Base-by-base conservation (phyloP, 2,888 invertebrate genomes). In the Neria commutata region DNA sequence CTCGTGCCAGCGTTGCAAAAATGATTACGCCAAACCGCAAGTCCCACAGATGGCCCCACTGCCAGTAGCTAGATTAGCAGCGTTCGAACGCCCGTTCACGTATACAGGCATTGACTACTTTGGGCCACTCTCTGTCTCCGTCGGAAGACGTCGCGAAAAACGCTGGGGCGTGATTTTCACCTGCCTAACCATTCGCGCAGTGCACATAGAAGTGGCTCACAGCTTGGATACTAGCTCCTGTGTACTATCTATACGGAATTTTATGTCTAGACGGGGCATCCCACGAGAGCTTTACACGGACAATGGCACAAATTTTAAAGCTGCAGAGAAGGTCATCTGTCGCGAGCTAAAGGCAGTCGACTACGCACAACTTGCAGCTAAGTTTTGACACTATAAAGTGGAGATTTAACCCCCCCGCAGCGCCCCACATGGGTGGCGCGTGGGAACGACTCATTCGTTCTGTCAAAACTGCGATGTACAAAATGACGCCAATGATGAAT, bases 101-200 rank as follows among this genome's bases (percentile, higher is more conserved):
- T 65, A 54, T 17, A 61, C 59, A 1, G 65, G 61, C 14, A 37
- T 69, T 16, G 66, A 69, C 17, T 67, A 61, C 34, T 70, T 68
- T 46, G 65, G 63, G 1, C 65, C 66, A 17, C 25, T 68, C 3
- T 16, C 46, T 10, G 60, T 61, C 3, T 59, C 53, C 11, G 48
- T 65, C 23, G 61, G 65, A 14, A 50, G 60, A 42, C 56, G 56
- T 3, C 47, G 51, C 5, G 63, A 66, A 29, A 69, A 69, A 16
- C 52, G 61, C 33, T 68, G 63, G 67, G 63, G 64, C 1, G 65
- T 64, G 4, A 23, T 65, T 14, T 66, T 69, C 5, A 69, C 66
- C 0, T 67, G 65, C 48, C 48, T 67, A 1, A 67, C 67, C 10
- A 56, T 62, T 10, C 66, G 62, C 1, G 64, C 62, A 0, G 56